Base-by-base conservation (phyloP, 2,113 vertebrate species). In the Accipiter cooperii region DNA sequence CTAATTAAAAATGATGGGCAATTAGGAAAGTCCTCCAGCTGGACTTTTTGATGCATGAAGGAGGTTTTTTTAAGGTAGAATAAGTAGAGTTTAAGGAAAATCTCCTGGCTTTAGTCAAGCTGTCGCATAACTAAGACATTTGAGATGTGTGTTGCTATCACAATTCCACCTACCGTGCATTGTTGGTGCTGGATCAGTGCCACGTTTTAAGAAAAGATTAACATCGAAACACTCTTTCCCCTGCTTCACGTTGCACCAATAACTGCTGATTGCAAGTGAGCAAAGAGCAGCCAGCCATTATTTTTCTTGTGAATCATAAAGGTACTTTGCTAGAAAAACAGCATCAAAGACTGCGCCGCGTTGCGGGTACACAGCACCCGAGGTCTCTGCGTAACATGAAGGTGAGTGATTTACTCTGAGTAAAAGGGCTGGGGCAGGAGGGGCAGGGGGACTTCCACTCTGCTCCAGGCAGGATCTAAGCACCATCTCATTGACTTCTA, bases 331-430 rank as follows among this genome's bases (percentile, higher is more conserved):
- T 36, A 47, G 26, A 76, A 63, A 42, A 65, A 8, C 40, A 31
- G 13, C 69, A 38, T 40, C 36, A 20, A 58, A 46, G 42, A 25
- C 17, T 5, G 19, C 1, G 2, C 29, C 2, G 1, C 0, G 0
- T 15, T 60, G 3, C 1, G 8, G 54, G 17, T 34, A 8, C 5
- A 1, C 61, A 47, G 36, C 20, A 44, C 20, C 52, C 0, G 1
- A 63, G n/a, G 33, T 54, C 57, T 18, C 51, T 46, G 42, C 1
- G 0, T 10, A 76, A 44, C 17, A 17, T 3, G 2, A 36, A 17
- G 29, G 33, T 24, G 47, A 46, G 60, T 58, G 57, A 71, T 54
- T 55, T 54, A 36, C 14, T 44, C 28, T 38, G 61, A 63, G 26
- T 51, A 36, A 78, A 71, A 64, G 42, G 42, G 55, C 70, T 63